Evolutionary conservation across 2,113 vertebrate genomes (phyloP).

Genomic region (Gopherus evgoodei): DNA sequence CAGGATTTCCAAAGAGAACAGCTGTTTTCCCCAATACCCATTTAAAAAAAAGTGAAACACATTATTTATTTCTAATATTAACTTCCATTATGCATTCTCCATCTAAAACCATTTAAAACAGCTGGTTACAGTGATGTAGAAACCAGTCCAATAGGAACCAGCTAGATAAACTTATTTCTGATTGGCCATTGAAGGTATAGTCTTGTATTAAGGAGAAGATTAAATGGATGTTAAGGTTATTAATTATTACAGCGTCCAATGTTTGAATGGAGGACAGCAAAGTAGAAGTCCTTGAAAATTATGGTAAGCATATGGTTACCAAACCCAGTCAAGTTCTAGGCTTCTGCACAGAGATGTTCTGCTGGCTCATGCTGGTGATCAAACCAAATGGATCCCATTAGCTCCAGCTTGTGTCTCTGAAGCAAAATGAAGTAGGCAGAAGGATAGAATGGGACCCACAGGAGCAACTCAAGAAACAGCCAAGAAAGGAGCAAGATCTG

Average conservation of each 20-base stretch:
- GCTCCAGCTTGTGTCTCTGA: conserved; percentile 28
- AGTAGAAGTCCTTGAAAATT: neutral
- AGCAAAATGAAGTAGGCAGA: conserved; percentile 11
- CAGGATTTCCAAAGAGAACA: conserved; percentile 21
- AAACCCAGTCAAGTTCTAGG: neutral
- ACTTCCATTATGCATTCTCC: conserved; percentile 2
- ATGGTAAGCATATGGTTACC: neutral
- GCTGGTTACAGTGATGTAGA: neutral
- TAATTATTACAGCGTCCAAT: neutral
- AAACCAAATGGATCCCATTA: conserved; percentile 46
- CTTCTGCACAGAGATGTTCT: neutral
- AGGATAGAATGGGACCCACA: conserved; percentile 68
- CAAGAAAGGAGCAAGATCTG: conserved; percentile 69
- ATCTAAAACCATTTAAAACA: neutral
- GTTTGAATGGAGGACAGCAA: neutral
- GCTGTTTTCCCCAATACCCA: neutral
- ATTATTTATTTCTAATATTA: neutral
- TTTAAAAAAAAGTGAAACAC: neutral
- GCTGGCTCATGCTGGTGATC: neutral
- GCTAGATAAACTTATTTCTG: neutral
- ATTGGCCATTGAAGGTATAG: neutral
- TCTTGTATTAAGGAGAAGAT: neutral
- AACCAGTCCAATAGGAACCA: neutral
- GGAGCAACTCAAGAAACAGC: conserved; percentile 68
- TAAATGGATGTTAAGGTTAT: neutral